Base-by-base conservation (phyloP, 2,888 invertebrate species). In the Andrena flavipes region DNA sequence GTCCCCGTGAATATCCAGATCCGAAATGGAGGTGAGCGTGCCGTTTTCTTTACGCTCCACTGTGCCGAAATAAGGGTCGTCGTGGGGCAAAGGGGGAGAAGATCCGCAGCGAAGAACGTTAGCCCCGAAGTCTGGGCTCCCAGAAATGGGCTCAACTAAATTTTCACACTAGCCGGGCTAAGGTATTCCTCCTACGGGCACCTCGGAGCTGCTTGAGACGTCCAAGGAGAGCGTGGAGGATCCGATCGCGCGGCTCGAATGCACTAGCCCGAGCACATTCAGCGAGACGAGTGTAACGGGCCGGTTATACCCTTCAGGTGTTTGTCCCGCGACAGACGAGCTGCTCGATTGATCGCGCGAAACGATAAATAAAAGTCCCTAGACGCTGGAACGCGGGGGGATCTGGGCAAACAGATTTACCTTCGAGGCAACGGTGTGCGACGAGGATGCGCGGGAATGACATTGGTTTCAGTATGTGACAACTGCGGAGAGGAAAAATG, bases 61-160 rank as follows among this genome's bases (percentile, higher is more conserved):
- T 80, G 88, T 90, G 73, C 80, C 89, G 85, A 88, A 91, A 89
- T 91, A 92, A 91, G 89, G 91, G 88, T 86, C 84, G 82, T 70
- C 76, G 42, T 54, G 13, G 63, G 63, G 67, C n/a, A 23, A 74
- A 82, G 64, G 74, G 80, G 65, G 71, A 59, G 64, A 62, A 70
- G 60, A 77, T 62, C 74, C 59, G 30, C 33, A 70, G 49, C 77
- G 82, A 51, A 59, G 51, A 77, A 80, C 60, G 76, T 74, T 72
- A 72, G 75, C 74, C 80, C 63, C 69, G 69, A 5, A 76, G 68
- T 54, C 76, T 70, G 70, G 75, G 74, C 76, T 78, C 79, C 80
- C 68, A 60, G 77, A 76, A 90, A 91, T 86, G 86, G 87, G 84
- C 85, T 89, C 85, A 82, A 87, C 86, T 90, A 89, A 88, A 90